Evolutionary conservation across 2,888 invertebrate genomes (phyloP).

Genomic region (Lasioglossum vierecki): DNA sequence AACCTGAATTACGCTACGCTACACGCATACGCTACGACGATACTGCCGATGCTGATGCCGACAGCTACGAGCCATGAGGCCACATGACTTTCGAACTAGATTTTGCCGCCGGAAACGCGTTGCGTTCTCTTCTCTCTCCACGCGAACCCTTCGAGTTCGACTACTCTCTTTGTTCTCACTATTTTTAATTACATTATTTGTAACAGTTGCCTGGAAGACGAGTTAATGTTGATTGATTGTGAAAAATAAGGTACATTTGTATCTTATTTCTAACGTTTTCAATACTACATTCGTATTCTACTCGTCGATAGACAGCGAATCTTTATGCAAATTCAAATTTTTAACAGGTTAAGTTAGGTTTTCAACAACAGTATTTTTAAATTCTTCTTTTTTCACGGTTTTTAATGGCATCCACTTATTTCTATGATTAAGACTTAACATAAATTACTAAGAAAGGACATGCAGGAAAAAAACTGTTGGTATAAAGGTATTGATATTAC

Average conservation of each 20-base stretch:
- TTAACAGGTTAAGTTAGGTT: no score
- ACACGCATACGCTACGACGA: conserved; percentile 1
- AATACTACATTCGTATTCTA: background rate
- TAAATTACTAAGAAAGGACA: no score
- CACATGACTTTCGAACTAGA: background rate
- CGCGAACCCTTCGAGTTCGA: background rate
- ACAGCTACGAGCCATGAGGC: background rate
- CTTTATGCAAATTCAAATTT: no score
- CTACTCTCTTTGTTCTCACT: background rate
- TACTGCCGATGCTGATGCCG: background rate
- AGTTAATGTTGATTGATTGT: background rate
- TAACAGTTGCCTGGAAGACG: background rate
- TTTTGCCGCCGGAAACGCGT: background rate
- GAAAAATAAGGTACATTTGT: background rate
- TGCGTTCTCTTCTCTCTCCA: background rate
- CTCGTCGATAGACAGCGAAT: background rate
- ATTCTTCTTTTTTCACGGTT: no score
- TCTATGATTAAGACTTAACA: no score
- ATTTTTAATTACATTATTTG: background rate
- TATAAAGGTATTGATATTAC: no score
- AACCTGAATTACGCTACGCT: conserved; percentile 29
- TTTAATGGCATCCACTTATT: no score
- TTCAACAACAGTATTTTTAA: no score
- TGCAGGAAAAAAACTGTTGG: no score
- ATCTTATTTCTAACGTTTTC: background rate